Evolutionary conservation across 2,113 vertebrate species (phyloP).

Genomic region (Hymenochirus boettgeri): DNA sequence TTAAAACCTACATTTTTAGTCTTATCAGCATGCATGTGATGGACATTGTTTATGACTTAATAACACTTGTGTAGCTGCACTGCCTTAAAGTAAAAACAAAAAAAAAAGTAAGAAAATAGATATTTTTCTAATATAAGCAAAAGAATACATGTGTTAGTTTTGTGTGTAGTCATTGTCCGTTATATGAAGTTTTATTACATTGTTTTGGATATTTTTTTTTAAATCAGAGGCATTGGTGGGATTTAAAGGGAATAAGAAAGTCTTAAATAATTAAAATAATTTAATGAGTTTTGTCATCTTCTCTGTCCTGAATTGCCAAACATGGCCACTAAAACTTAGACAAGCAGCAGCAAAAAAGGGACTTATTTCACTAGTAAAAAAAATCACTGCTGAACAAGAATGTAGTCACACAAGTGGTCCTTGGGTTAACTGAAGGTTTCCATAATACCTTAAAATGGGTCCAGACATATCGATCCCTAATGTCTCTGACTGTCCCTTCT

Average conservation of each 20-base stretch:
- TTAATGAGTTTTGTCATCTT: slow-evolving; percentile 2
- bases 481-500: no score
- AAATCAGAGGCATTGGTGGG: slow-evolving; percentile 49
- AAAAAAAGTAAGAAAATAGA: slow-evolving; percentile 41
- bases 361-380: no score
- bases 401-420: no score
- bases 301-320: neutral
- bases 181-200: slow-evolving; percentile 31
- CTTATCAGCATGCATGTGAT: slow-evolving; percentile 67
- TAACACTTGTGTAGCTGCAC: slow-evolving; percentile 56
- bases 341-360: no score
- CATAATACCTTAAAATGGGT: no score
- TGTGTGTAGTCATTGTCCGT: slow-evolving; percentile 34
- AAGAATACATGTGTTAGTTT: slow-evolving; percentile 53
- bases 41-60: slow-evolving; percentile 54
- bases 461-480: no score
- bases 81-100: slow-evolving; percentile 50
- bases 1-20: slow-evolving; percentile 62
- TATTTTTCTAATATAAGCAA: slow-evolving; percentile 51
- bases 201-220: slow-evolving; percentile 16
- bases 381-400: no score
- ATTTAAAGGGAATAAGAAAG: slow-evolving; percentile 56
- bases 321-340: neutral
- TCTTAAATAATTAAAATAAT: slow-evolving; percentile 60
- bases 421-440: no score